Conservation (phyloP, 2,113 vertebrate genomes). For the Stigmatopora nigra region DNA sequence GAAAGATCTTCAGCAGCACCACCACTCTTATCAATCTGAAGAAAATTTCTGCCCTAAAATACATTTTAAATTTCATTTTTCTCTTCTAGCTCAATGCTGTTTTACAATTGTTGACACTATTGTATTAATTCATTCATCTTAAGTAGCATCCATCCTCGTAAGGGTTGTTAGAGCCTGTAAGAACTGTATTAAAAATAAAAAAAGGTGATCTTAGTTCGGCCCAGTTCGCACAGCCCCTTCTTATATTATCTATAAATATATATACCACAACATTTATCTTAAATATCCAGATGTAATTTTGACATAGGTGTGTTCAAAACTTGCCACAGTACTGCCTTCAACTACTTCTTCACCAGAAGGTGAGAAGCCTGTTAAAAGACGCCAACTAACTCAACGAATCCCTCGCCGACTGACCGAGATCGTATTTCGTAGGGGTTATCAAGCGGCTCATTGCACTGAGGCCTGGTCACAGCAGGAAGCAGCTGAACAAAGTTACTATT, state of each 20-base stretch:
- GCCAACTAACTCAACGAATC: neutral
- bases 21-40: constrained; percentile 14
- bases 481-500: constrained; percentile 79
- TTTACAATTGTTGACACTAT: no score
- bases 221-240: no score
- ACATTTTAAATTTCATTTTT: no score
- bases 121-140: no score
- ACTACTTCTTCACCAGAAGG: constrained; percentile 36
- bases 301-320: constrained; percentile 18
- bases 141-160: no score
- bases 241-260: no score
- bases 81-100: no score
- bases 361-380: constrained; percentile 60
- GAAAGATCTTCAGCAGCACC: neutral
- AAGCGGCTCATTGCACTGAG: constrained; percentile 75
- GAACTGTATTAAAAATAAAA: no score
- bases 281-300: no score
- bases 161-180: no score
- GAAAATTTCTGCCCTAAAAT: neutral
- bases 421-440: constrained; percentile 73
- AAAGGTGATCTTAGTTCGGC: no score
- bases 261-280: no score
- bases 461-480: constrained; percentile 76
- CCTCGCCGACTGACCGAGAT: constrained; percentile 38
- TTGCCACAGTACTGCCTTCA: constrained; percentile 2